These are phyloP conservation scores for Aplidium turbinatum DNA, from an alignment of 23 tunicate genomes.

Conservation along the genomic window DNA sequence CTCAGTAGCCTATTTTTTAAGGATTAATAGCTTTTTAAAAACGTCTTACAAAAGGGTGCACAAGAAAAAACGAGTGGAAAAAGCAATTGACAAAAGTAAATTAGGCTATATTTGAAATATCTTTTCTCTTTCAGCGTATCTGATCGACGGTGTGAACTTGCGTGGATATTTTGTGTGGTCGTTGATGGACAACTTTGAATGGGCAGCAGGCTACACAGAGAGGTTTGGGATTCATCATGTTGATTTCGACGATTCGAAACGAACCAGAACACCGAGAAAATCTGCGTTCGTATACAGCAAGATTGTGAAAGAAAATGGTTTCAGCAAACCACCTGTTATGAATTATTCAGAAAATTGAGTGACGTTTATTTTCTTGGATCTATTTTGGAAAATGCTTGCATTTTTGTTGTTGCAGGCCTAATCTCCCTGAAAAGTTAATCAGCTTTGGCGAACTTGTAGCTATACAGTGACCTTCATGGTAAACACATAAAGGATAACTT, in stretches of 20 bases:
- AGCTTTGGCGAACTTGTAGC: too few species aligned
- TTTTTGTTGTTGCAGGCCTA: too few species aligned
- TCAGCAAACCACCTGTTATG: conserved; percentile 29
- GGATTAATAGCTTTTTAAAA: too few species aligned
- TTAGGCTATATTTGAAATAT: not conserved
- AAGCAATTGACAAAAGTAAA: not conserved
- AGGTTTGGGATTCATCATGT: conserved; percentile 80
- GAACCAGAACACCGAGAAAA: conserved; percentile 67
- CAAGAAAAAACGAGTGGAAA: not conserved
- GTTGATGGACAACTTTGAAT: conserved; percentile 88
- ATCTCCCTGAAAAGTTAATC: too few species aligned
- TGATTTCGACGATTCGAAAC: conserved; percentile 45
- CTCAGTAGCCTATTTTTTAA: too few species aligned
- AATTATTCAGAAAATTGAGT: too few species aligned
- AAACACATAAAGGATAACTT: too few species aligned
- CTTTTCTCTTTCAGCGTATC: conserved; percentile 45
- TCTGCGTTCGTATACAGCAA: conserved; percentile 46
- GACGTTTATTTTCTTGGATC: too few species aligned
- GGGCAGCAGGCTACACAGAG: conserved; percentile 82
- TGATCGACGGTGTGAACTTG: conserved; percentile 60
- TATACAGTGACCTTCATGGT: too few species aligned
- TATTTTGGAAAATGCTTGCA: too few species aligned
- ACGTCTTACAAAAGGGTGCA: too few species aligned
- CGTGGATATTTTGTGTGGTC: conserved; percentile 79
- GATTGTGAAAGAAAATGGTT: conserved; percentile 61